Conservation (phyloP, 2,888 invertebrate genomes). For the Aphodius granarius region DNA sequence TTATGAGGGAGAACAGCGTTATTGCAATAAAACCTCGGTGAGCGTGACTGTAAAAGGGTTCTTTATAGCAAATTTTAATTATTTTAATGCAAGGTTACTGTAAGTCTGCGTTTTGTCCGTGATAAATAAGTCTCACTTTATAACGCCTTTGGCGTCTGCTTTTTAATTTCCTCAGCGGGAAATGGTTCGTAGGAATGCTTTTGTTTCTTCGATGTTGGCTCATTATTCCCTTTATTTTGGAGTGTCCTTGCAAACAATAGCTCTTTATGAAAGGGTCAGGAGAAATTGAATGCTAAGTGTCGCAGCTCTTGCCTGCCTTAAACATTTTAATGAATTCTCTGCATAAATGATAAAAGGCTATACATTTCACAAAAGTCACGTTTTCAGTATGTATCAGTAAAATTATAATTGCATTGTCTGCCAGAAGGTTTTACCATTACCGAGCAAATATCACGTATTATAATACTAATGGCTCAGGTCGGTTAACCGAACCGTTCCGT, state of each 20-base stretch:
- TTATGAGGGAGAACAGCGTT: no score
- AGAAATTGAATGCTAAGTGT: neutral
- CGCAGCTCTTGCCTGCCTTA: neutral
- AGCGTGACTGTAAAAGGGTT: neutral
- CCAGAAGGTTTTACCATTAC: neutral
- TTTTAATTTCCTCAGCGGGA: neutral
- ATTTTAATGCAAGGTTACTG: neutral
- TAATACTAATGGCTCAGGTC: neutral
- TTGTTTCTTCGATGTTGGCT: neutral
- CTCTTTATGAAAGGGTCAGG: neutral
- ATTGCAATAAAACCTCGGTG: no score
- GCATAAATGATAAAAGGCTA: no score
- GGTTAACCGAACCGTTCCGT: neutral
- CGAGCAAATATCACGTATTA: neutral
- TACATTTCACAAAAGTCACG: no score
- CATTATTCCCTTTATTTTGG: neutral
- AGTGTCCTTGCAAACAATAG: neutral
- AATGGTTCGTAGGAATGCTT: neutral
- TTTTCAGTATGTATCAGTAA: no score
- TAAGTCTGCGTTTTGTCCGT: neutral
- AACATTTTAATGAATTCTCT: neutral
- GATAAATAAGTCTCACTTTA: neutral
- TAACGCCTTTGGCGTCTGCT: neutral
- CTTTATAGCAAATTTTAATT: neutral
- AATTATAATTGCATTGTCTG: no score